A percentile compares a stretch with the other conserved stretches of the same genome.
Conservation (phyloP, 2,888 invertebrate genomes). For the Orthonevra nobilis region DNA sequence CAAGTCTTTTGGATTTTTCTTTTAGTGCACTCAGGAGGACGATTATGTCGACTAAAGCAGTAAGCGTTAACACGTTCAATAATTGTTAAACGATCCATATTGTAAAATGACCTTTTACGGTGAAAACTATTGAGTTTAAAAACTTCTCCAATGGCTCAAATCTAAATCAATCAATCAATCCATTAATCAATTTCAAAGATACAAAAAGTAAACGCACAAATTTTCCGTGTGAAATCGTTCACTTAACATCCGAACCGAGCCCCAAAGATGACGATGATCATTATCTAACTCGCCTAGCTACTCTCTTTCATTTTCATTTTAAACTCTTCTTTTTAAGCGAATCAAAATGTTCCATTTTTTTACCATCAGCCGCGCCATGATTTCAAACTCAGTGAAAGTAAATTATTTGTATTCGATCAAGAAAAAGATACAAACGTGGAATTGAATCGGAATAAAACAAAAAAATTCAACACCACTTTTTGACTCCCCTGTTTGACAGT, state of each 20-base stretch:
- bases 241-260: slow-evolving; percentile 38
- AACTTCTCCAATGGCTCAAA: too few relatives aligned
- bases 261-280: slow-evolving; percentile 21
- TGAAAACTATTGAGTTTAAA: too few relatives aligned
- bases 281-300: slow-evolving; percentile 53
- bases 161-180: too few relatives aligned
- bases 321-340: slow-evolving; percentile 29
- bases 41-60: too few relatives aligned
- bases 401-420: slow-evolving; percentile 46
- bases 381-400: slow-evolving; percentile 64
- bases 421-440: slow-evolving; percentile 24
- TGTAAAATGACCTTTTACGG: too few relatives aligned
- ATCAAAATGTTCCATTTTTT: slow-evolving; percentile 68
- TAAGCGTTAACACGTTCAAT: too few relatives aligned
- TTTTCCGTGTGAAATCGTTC: slow-evolving; percentile 50
- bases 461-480: background rate
- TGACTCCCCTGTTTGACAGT: too few relatives aligned
- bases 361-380: slow-evolving; percentile 35
- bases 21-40: too few relatives aligned
- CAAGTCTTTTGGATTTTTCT: too few relatives aligned
- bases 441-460: background rate
- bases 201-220: background rate
- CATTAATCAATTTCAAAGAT: too few relatives aligned
- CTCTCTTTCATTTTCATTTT: slow-evolving; percentile 45
- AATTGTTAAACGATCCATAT: too few relatives aligned